Percentiles rank a stretch among this genome's conserved stretches.
Evolutionary conservation across 2,888 invertebrate genomes (phyloP).

Genomic region (Colostygia pectinataria): DNA sequence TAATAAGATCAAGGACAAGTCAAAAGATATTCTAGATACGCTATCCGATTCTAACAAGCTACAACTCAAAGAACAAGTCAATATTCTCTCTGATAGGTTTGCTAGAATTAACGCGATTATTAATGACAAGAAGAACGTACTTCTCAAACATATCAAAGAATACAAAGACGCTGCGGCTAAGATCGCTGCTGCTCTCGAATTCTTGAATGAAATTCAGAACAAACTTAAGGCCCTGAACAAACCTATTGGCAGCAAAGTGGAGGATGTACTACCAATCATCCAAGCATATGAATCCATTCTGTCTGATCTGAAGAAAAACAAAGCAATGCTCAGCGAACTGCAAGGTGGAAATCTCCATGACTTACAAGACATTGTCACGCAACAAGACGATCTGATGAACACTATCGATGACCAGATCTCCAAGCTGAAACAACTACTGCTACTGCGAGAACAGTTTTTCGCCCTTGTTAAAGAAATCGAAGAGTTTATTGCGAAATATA

Average conservation of each 20-base stretch:
- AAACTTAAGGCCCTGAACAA: constrained; percentile 92
- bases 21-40: constrained; percentile 90
- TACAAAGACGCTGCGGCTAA: constrained; percentile 91
- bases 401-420: constrained; percentile 94
- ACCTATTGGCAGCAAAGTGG: constrained; percentile 93
- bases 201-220: constrained; percentile 91
- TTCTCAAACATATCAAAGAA: constrained; percentile 90
- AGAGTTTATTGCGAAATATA: constrained; percentile 93
- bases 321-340: constrained; percentile 89
- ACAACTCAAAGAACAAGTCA: constrained; percentile 90
- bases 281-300: constrained; percentile 90
- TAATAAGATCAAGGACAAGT: constrained; percentile 89
- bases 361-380: constrained; percentile 88
- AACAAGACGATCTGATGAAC: constrained; percentile 93
- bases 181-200: constrained; percentile 90
- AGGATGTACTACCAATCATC: constrained; percentile 94
- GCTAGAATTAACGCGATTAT: constrained; percentile 88
- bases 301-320: constrained; percentile 89
- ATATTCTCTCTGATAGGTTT: constrained; percentile 90
- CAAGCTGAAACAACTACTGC: constrained; percentile 88
- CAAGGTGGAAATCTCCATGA: constrained; percentile 90
- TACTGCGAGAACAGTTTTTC: constrained; percentile 94
- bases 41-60: constrained; percentile 93
- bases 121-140: constrained; percentile 87
- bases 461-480: constrained; percentile 93